Evolutionary conservation across 2,888 invertebrate species (phyloP).

Genomic region (Cremastobaeus sp.): DNA sequence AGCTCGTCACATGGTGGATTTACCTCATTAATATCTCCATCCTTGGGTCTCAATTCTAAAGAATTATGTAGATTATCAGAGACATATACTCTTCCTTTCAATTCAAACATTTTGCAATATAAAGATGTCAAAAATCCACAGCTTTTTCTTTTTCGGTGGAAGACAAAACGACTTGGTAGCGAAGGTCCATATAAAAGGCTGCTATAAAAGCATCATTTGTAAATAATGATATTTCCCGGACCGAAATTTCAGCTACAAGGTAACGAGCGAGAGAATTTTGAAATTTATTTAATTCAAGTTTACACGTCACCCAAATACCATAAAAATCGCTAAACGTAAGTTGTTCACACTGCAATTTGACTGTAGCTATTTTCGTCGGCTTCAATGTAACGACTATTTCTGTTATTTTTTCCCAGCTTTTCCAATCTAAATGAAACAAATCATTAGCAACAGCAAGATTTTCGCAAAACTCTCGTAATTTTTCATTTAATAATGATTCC

Average conservation of each 20-base stretch:
- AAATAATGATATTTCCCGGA: slow-evolving; percentile 7
- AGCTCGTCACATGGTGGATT: too few species aligned
- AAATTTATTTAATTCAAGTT: slow-evolving; percentile 17
- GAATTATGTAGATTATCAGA: too few species aligned
- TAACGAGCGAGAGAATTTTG: not conserved
- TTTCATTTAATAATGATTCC: not conserved
- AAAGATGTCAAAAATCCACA: slow-evolving; percentile 12
- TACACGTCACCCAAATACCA: slow-evolving; percentile 21
- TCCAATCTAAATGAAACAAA: not conserved
- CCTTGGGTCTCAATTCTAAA: too few species aligned
- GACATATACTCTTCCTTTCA: slow-evolving; percentile 1
- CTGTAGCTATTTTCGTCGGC: slow-evolving; percentile 17
- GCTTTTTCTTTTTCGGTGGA: slow-evolving; percentile 12
- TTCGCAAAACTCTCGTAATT: slow-evolving; percentile 25
- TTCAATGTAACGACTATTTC: slow-evolving; percentile 8
- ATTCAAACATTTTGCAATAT: slow-evolving; percentile 17
- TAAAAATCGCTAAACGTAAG: slow-evolving; percentile 22
- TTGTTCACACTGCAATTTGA: slow-evolving; percentile 23
- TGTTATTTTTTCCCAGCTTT: slow-evolving; percentile 8
- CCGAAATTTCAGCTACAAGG: slow-evolving; percentile 5
- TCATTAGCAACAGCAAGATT: slow-evolving; percentile 24
- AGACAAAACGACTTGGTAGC: slow-evolving; percentile 16
- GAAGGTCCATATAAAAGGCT: slow-evolving; percentile 21
- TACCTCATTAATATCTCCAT: too few species aligned
- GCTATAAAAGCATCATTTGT: slow-evolving; percentile 18